Evolutionary conservation across 2,888 invertebrate genomes (phyloP), one percentile per base, ranked within the genome.

Genomic region (Arge pagana): DNA sequence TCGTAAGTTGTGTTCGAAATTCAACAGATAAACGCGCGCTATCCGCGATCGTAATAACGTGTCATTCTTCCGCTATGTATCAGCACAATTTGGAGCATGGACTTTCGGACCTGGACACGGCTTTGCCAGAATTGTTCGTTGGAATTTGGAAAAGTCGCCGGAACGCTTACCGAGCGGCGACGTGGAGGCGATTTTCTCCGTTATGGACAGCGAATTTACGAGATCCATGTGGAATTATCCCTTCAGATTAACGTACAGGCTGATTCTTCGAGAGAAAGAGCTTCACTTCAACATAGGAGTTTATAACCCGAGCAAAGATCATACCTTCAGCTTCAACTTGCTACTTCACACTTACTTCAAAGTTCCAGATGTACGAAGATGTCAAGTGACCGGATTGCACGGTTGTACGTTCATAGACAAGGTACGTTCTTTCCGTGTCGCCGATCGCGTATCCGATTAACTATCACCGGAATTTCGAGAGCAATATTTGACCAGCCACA

Each of bases 1-100:
- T 80, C 96, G 96, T 96, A 85, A 93, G 95, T n/a, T n/a, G n/a
- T n/a, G n/a, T n/a, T n/a, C n/a, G n/a, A n/a, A n/a, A n/a, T n/a
- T n/a, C 90, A 76, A 28, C 28, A n/a, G n/a, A 28, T 28, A 8
- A 8, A 8, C 28, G 7, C 26, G n/a, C n/a, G n/a, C n/a, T n/a
- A n/a, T 28, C n/a, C 6, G 45, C 26, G 10, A 39, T 18, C 8
- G 18, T 18, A 52, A 31, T 21, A 13, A 41, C 8, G 19, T 13
- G 15, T 23, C 5, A 28, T 15, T n/a, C 26, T 23, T 48, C 36
- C 30, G 8, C 4, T 24, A 13, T 30, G 40, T 35, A 55, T 77
- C 80, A 96, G 96, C 96, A 66, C 93, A 95, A 82, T 96, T 96
- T 79, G 96, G 96, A 51, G 87, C 91, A 63, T 96, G 96, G 96